Evolutionary conservation across 2,888 invertebrate species (phyloP).

Genomic region (Scelioninae gen. 1): DNA sequence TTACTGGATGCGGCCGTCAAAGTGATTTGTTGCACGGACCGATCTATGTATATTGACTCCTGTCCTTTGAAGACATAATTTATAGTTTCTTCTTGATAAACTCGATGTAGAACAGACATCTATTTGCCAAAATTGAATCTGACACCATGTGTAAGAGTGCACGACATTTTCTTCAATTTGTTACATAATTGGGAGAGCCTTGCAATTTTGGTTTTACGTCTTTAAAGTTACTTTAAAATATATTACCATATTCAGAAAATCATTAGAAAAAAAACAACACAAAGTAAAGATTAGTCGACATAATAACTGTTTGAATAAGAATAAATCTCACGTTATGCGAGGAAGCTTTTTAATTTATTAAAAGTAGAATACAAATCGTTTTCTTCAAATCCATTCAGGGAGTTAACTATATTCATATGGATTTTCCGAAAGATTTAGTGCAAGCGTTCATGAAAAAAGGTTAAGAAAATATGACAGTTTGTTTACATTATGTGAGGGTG

Average conservation of each 20-base stretch:
- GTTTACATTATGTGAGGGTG: slow-evolving; percentile 20
- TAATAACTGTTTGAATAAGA: too few species aligned
- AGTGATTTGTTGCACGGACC: slow-evolving; percentile 42
- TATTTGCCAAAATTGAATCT: slow-evolving; percentile 34
- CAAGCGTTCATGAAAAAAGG: slow-evolving; percentile 5
- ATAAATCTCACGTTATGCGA: too few species aligned
- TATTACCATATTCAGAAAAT: background rate
- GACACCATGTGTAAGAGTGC: background rate
- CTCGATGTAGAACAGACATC: slow-evolving; percentile 19
- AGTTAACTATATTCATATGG: slow-evolving; percentile 1
- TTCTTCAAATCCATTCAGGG: too few species aligned
- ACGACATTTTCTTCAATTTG: slow-evolving; percentile 33
- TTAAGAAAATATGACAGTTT: slow-evolving; percentile 44
- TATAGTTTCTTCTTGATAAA: slow-evolving; percentile 64
- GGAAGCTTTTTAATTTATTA: background rate
- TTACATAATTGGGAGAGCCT: background rate
- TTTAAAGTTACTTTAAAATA: background rate
- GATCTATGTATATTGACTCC: slow-evolving; percentile 57
- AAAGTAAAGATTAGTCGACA: too few species aligned
- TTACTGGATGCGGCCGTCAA: slow-evolving; percentile 17
- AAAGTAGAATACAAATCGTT: background rate
- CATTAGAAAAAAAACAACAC: background rate
- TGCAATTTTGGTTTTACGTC: background rate
- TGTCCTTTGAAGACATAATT: slow-evolving; percentile 54
- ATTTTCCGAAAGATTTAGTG: slow-evolving; percentile 1